Evolutionary conservation across 1,140 invertebrate genomes (phyloP), one percentile per base, ranked within the genome.

Genomic region (Maconellicoccus hirsutus): DNA sequence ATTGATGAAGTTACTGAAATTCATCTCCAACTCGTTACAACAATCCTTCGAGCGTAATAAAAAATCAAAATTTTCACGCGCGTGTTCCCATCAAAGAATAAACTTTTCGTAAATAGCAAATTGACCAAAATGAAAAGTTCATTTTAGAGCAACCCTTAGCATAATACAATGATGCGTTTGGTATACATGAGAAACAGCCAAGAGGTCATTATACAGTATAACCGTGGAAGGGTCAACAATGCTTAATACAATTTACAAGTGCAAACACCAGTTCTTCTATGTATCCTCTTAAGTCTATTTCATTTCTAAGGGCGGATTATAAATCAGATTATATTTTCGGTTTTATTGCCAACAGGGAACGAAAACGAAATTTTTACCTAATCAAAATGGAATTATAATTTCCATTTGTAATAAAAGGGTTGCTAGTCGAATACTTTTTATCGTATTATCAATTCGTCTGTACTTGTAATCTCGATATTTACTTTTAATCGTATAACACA

Each of bases 161-260:
- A 52, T 19, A 52, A 52, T 52, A 52, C 42, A 52, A 52, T 52
- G 42, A 52, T 52, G 42, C 42, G 42, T 52, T 52, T 52, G 42
- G 10, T 52, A 52, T 52, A 52, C 42, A 52, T 52, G 42, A 52
- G 42, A 52, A 52, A 52, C 42, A 52, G 10, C 42, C 42, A 52
- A 52, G 42, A 52, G 42, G 42, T 52, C 42, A 52, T 52, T 52
- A 52, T 52, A n/a, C n/a, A 52, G 42, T 52, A 52, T 52, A 52
- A 16, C 42, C n/a, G n/a, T 52, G 16, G 42, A 52, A 52, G 42
- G 42, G 42, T 52, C 42, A 52, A 52, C 42, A 52, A 52, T 52
- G 42, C 42, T 52, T 52, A 52, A 52, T 52, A 52, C 42, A 52
- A 52, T 52, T 52, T 52, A 52, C 42, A 19, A 52, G 42, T 52